Evolutionary conservation across 2,888 invertebrate genomes (phyloP), one percentile per base, ranked within the genome.

Genomic region (Eilema griseolum): DNA sequence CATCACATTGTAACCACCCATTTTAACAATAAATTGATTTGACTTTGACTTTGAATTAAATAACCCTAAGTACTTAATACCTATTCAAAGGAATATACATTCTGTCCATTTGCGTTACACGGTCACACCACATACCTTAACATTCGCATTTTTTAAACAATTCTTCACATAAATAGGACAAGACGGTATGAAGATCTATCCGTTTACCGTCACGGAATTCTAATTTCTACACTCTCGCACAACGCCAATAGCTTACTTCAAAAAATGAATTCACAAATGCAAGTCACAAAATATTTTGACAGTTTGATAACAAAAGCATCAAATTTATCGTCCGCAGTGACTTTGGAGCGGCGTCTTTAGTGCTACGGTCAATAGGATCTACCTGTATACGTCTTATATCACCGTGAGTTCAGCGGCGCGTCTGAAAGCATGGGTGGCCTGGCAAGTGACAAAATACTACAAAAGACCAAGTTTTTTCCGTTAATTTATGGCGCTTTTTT

Each of bases 301-400:
- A 80, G 73, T 56, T 78, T 72, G 68, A 72, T 75, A 77, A 83
- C 81, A 81, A 83, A 73, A 70, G 75, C 62, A 24, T 61, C 0
- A 72, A 76, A 83, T 83, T 83, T 83, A 83, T 83, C 63, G 72
- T 74, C 16, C 67, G 73, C 82, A 78, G 79, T 81, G 71, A 83
- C 80, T 78, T 82, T 81, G 77, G 74, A 69, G 78, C 76, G 78
- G 78, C 76, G 70, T 64, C 69, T 62, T 81, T 74, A 46, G n/a
- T 26, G 10, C 52, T 26, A 37, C 60, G 23, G 52, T 75, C 61
- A 70, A 77, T 81, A 72, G 80, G 24, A n/a, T 26, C 41, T 75
- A 77, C 73, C 73, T 73, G 73, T 66, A 62, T 23, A 56, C 59
- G 31, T 46, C 70, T 69, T 81, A 74, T 77, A 77, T 81, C 77